Conservation (phyloP, 2,113 vertebrate genomes). For the Trichomycterus rosablanca region DNA sequence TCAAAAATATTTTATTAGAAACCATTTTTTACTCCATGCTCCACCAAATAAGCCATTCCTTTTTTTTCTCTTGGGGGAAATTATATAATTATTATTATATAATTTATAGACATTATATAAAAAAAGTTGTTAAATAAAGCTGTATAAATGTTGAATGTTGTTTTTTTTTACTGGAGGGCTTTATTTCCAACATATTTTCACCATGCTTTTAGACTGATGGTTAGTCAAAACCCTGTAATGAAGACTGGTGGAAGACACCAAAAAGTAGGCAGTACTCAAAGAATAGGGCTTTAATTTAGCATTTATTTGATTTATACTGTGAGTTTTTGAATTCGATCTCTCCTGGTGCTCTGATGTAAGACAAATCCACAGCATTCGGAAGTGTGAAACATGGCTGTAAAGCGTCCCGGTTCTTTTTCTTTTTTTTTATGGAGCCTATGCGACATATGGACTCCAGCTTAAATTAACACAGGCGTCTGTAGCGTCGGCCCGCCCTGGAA, state of each 20-base stretch:
- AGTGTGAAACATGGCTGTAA: constrained; percentile 75
- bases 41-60: no score
- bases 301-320: constrained; percentile 15
- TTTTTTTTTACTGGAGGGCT: no score
- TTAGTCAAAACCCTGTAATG: neutral
- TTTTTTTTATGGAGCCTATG: constrained; percentile 56
- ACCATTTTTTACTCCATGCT: no score
- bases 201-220: neutral
- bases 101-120: no score
- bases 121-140: no score
- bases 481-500: constrained; percentile 55
- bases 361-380: constrained; percentile 57
- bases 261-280: neutral
- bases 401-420: constrained; percentile 60
- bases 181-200: neutral
- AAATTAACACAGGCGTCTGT: constrained; percentile 50
- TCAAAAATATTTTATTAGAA: no score
- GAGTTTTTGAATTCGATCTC: neutral
- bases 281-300: neutral
- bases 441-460: constrained; percentile 61
- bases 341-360: constrained; percentile 1
- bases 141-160: no score
- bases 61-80: no score
- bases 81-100: no score
- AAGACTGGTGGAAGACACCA: neutral